Percentiles rank a stretch among this genome's conserved stretches.
Evolutionary conservation across 2,113 vertebrate species (phyloP).

Genomic region (Epinephelus lanceolatus): DNA sequence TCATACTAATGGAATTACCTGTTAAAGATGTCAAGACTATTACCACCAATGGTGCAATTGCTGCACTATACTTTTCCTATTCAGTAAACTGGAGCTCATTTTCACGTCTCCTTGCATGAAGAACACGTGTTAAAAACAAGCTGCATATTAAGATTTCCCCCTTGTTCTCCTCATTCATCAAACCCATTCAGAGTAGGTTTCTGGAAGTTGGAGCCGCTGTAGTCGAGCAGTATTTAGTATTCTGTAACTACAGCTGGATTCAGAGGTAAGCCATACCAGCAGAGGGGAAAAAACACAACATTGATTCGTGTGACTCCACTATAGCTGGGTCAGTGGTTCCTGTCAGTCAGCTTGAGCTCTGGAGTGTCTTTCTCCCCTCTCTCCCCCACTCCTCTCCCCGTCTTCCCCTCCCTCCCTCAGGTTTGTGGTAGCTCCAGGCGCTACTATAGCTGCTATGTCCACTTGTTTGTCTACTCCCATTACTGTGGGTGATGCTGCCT

Average conservation of each 20-base stretch:
- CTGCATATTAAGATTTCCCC: not conserved
- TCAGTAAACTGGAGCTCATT: conserved; percentile 39
- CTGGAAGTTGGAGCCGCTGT: conserved; percentile 6
- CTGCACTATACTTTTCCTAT: conserved; percentile 30
- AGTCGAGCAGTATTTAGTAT: conserved; percentile 36
- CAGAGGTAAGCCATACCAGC: conserved; percentile 56
- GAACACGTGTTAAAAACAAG: conserved; percentile 13
- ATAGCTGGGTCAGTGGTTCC: conserved; percentile 74
- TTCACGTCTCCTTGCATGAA: not conserved
- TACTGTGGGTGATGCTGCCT: conserved; percentile 76
- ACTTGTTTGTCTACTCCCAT: conserved; percentile 76
- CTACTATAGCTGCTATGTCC: conserved; percentile 57
- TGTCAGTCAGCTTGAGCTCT: conserved; percentile 70
- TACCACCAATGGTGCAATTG: conserved; percentile 57
- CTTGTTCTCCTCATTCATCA: conserved; percentile 4
- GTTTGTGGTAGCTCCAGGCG: conserved; percentile 55
- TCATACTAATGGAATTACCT: conserved; percentile 79
- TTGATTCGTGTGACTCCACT: conserved; percentile 70
- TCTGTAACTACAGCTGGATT: conserved; percentile 45
- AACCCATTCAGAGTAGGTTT: not conserved
- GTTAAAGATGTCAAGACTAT: conserved; percentile 73
- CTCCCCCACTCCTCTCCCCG: not conserved
- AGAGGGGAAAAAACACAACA: conserved; percentile 54
- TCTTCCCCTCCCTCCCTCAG: conserved; percentile 5
- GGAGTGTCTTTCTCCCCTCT: conserved; percentile 16